Base-by-base conservation (phyloP, 2,888 invertebrate genomes). In the Pyralis farinalis region DNA sequence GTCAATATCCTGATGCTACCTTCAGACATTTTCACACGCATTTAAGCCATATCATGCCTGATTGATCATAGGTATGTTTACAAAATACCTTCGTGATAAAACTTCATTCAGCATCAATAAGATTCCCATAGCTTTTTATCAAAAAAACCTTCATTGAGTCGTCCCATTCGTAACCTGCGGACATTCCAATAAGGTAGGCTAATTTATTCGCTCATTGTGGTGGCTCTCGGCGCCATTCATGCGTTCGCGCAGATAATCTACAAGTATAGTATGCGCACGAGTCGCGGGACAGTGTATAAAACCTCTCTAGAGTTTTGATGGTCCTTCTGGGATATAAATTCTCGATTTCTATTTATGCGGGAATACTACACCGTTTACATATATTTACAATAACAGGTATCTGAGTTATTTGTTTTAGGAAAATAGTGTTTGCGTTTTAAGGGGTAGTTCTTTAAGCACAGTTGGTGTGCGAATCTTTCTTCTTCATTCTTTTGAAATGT, bases 201-300 rank as follows among this genome's bases (percentile, higher is more conserved):
- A 71, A 71, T 71, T 71, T 71, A 71, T 71, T 63, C 57, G 50
- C 47, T 66, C 68, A 71, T 71, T 71, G 71, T 71, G 53, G 42
- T 46, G 43, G 30, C 43, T 7, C 28, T 8, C 12, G 31, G 40
- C 35, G 32, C 44, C 43, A 43, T 43, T 43, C 46, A 43, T 31
- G 30, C 39, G 35, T 12, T 12, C 16, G 6, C n/a, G 25, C 1
- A 11, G 12, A 11, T 37, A 37, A 30, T 20, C 10, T 37, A 37
- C 8, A 37, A 12, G 30, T 37, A 30, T 37, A 37, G 12, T 29
- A 30, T 20, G 37, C 37, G 37, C 37, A 37, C 30, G 37, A 30
- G 37, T 22, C 30, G 30, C 22, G 21, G 21, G 30, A 37, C 28
- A 10, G 16, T 20, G 16, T 20, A 11, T 12, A 22, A 16, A 16